These are phyloP conservation scores for Gymnocheta viridis DNA, from an alignment of 2,888 invertebrate genomes.

Conservation along the genomic window DNA sequence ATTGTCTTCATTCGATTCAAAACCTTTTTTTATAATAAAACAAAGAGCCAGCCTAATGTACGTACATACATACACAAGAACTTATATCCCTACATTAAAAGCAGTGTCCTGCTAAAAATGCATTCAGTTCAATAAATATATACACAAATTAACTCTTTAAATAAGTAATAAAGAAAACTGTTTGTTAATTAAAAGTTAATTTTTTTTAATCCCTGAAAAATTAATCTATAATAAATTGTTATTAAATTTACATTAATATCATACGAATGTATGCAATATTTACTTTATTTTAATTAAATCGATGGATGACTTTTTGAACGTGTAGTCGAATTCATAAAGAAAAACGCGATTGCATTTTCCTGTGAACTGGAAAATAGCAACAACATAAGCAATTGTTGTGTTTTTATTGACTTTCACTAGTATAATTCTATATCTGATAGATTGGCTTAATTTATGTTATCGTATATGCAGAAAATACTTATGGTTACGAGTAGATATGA, in stretches of 20 bases:
- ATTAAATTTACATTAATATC: constrained; percentile 24
- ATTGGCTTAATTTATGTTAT: no score
- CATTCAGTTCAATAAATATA: constrained; percentile 3
- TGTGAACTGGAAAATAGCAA: no score
- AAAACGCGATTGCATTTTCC: no score
- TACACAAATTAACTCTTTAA: constrained; percentile 32
- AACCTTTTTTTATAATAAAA: not conserved
- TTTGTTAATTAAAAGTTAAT: constrained; percentile 57
- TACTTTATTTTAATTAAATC: not conserved
- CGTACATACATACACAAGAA: not conserved
- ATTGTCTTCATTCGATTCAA: no score
- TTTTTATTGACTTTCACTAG: no score
- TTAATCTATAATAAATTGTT: constrained; percentile 24
- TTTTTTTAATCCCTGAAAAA: constrained; percentile 26
- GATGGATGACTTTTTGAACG: not conserved
- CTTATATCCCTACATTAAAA: not conserved
- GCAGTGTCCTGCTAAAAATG: not conserved
- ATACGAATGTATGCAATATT: not conserved
- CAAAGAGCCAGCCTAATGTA: not conserved
- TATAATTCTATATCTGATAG: no score
- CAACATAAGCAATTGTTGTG: no score
- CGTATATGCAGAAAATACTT: no score
- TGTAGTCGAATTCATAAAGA: no score
- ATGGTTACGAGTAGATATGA: no score
- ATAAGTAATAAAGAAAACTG: constrained; percentile 17